Conservation (phyloP, 2,888 invertebrate species). For the Gastracanthus pulcherrimus region DNA sequence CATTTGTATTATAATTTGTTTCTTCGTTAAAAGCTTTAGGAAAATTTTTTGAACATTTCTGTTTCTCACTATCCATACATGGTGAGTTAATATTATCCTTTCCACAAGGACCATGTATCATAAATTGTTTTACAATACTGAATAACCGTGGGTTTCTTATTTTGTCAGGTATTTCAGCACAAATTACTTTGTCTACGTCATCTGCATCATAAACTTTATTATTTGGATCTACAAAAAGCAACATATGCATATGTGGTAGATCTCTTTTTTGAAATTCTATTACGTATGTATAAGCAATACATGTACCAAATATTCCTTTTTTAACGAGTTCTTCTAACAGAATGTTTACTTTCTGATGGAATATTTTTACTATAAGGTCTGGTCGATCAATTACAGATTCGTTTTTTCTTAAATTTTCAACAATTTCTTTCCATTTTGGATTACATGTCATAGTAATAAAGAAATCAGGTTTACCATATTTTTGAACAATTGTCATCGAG, state of each 20-base stretch:
- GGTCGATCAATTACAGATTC: too few relatives aligned
- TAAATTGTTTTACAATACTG: constrained; percentile 22
- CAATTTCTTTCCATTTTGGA: too few relatives aligned
- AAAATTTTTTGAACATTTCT: constrained; percentile 27
- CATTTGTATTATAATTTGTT: constrained; percentile 3
- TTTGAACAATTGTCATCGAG: too few relatives aligned
- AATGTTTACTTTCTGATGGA: not conserved
- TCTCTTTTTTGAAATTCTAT: too few relatives aligned
- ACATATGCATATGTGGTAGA: constrained; percentile 19
- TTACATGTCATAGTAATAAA: too few relatives aligned
- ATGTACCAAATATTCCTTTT: constrained; percentile 5
- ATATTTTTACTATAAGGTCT: too few relatives aligned
- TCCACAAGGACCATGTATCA: constrained; percentile 31
- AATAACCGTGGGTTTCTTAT: not conserved
- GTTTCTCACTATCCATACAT: constrained; percentile 23
- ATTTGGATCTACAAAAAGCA: not conserved
- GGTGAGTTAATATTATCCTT: constrained; percentile 2
- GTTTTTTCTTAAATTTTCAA: too few relatives aligned
- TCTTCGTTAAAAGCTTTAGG: not conserved
- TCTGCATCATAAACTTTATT: constrained; percentile 10
- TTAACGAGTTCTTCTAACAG: not conserved
- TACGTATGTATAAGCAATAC: not conserved
- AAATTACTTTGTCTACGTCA: constrained; percentile 1
- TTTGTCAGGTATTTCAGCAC: constrained; percentile 17
- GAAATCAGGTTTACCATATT: too few relatives aligned